phyloP scores from a whole-genome alignment of 2,888 invertebrate genomes.

The Cyclophora albipunctata region DNA sequence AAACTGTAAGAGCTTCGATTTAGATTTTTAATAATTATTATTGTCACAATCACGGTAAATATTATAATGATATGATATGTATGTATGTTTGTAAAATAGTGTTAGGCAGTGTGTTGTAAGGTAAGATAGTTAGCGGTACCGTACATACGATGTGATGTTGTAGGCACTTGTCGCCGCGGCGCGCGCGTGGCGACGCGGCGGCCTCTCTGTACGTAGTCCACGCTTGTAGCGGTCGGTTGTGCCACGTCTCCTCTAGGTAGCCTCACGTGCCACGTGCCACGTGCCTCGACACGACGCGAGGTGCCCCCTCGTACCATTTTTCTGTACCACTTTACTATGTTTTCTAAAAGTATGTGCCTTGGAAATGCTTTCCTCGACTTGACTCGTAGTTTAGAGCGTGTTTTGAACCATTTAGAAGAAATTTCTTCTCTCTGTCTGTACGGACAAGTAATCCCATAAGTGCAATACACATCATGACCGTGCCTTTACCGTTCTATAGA shows the following conservation, averaged over 20 bases:
- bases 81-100: slow-evolving; percentile 21
- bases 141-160: background rate
- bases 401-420: slow-evolving; percentile 68
- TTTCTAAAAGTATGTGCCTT: slow-evolving; percentile 76
- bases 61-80: slow-evolving; percentile 1
- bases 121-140: slow-evolving; percentile 3
- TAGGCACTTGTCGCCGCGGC: background rate
- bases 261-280: slow-evolving; percentile 26
- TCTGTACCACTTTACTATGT: slow-evolving; percentile 58
- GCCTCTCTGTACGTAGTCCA: slow-evolving; percentile 39
- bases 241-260: slow-evolving; percentile 48
- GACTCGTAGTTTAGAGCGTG: slow-evolving; percentile 69
- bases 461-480: slow-evolving; percentile 75
- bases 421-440: slow-evolving; percentile 68
- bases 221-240: slow-evolving; percentile 63
- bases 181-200: slow-evolving; percentile 4
- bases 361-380: slow-evolving; percentile 70
- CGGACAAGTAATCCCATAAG: slow-evolving; percentile 66
- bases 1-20: slow-evolving; percentile 60
- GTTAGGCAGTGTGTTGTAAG: slow-evolving; percentile 9
- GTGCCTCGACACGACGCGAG: slow-evolving; percentile 24
- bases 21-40: slow-evolving; percentile 48
- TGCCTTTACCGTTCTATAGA: slow-evolving; percentile 75
- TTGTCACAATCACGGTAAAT: slow-evolving; percentile 14
- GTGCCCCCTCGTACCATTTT: slow-evolving; percentile 35